Conservation (phyloP, 2,797 vertebrate genomes). For the Chaenodraco wilsoni region DNA sequence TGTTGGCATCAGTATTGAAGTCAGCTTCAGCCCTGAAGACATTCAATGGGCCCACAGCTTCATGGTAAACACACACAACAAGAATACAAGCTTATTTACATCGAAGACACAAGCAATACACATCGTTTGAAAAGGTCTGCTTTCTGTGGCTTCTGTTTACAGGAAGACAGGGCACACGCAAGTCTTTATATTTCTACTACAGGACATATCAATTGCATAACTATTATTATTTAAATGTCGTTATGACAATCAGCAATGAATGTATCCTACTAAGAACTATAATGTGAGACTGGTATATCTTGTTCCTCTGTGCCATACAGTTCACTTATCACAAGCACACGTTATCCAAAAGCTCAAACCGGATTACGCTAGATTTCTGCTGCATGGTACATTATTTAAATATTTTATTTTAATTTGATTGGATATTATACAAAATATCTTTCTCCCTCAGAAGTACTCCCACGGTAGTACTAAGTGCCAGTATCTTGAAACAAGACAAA, state of each 20-base stretch:
- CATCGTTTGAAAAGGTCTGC: not conserved
- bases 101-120: not conserved
- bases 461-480: no score
- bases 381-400: no score
- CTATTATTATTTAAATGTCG: no score
- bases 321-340: no score
- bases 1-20: slow-evolving; percentile 39
- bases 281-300: not conserved
- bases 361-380: no score
- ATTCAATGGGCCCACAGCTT: not conserved
- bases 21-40: not conserved
- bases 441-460: no score
- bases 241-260: no score
- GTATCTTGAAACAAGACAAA: no score
- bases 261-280: not conserved
- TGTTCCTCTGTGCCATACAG: not conserved
- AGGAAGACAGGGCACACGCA: not conserved
- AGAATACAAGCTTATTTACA: not conserved
- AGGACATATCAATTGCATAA: not conserved
- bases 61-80: not conserved
- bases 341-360: not conserved
- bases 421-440: no score
- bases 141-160: not conserved
- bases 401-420: no score
- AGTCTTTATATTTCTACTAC: not conserved